A percentile compares a stretch with the other conserved stretches of the same genome.
phyloP scores from a whole-genome alignment of 2,888 invertebrate species.

The Caenorhabditis virilis region DNA sequence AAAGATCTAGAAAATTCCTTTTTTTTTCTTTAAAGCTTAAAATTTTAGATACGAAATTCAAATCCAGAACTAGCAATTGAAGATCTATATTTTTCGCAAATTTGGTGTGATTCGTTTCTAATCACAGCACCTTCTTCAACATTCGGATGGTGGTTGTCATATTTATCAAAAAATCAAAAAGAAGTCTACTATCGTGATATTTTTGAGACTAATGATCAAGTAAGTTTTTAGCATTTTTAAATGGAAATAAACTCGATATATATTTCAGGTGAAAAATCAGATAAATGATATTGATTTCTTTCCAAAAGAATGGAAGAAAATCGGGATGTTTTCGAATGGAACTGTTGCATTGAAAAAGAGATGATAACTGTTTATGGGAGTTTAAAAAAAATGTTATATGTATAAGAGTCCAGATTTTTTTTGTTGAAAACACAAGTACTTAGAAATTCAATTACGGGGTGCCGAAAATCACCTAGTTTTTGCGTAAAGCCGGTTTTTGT shows the following conservation, averaged over 20 bases:
- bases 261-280: constrained; percentile 19
- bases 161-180: constrained; percentile 18
- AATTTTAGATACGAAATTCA: neutral
- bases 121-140: constrained; percentile 34
- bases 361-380: too few species aligned
- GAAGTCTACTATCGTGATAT: constrained; percentile 28
- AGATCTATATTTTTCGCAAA: constrained; percentile 21
- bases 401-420: too few species aligned
- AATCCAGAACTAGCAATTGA: constrained; percentile 4
- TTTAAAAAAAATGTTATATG: too few species aligned
- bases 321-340: constrained; percentile 14
- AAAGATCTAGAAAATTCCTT: neutral
- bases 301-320: constrained; percentile 17
- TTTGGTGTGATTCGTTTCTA: constrained; percentile 23
- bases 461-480: too few species aligned
- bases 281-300: constrained; percentile 25
- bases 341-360: too few species aligned
- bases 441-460: too few species aligned
- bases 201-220: constrained; percentile 18
- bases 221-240: neutral
- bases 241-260: neutral
- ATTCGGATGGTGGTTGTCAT: constrained; percentile 33
- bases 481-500: too few species aligned
- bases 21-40: neutral
- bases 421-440: too few species aligned